phyloP scores from a whole-genome alignment of 2,888 invertebrate genomes.

The Nymphalis urticae region DNA sequence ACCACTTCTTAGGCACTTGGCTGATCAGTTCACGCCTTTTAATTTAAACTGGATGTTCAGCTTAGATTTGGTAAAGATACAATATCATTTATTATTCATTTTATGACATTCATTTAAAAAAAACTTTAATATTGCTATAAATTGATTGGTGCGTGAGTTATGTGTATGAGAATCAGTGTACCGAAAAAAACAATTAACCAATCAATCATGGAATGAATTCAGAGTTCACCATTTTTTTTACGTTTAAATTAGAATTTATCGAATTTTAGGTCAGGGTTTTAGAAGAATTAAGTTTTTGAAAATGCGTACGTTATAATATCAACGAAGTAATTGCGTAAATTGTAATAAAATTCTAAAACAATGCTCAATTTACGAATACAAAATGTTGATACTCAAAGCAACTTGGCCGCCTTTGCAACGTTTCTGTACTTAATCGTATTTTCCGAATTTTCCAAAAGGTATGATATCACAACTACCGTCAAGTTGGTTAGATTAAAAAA shows the following conservation, averaged over 20 bases:
- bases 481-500: conserved; percentile 22
- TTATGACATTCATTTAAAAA: background rate
- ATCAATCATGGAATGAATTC: too few relatives aligned
- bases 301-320: too few relatives aligned
- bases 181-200: too few relatives aligned
- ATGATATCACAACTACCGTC: conserved; percentile 15
- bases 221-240: too few relatives aligned
- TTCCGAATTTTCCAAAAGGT: conserved; percentile 21
- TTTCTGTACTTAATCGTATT: conserved; percentile 8
- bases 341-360: background rate
- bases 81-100: background rate
- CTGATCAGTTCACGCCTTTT: background rate
- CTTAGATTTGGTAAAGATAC: background rate
- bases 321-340: too few relatives aligned
- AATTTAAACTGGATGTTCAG: background rate
- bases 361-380: conserved; percentile 8
- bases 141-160: conserved; percentile 3
- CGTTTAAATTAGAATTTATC: too few relatives aligned
- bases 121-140: background rate
- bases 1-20: background rate
- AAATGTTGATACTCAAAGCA: conserved; percentile 16
- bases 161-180: background rate
- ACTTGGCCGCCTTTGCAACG: conserved; percentile 16
- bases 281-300: too few relatives aligned
- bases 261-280: too few relatives aligned